A percentile compares a stretch with the other conserved stretches of the same genome.
These are phyloP conservation scores for Rhogogaster chlorosoma DNA, from an alignment of 2,888 invertebrate genomes.

Conservation along the genomic window DNA sequence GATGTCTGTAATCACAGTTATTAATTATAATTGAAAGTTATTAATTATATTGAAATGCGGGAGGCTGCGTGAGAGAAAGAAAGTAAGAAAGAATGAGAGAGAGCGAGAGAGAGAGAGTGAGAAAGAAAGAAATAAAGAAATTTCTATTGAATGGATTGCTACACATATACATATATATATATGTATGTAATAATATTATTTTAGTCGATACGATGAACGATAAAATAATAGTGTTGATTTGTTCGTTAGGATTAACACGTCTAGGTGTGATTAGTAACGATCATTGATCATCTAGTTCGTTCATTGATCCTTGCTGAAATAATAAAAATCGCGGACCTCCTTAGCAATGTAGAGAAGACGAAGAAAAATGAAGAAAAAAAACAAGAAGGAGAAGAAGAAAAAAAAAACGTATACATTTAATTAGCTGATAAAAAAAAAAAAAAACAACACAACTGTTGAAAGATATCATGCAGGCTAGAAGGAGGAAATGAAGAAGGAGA, in stretches of 20 bases:
- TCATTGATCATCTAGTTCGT: not conserved
- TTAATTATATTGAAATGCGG: not conserved
- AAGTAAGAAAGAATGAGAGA: not conserved
- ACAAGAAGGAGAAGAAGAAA: not conserved
- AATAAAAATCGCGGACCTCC: constrained; percentile 18
- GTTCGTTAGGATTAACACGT: not conserved
- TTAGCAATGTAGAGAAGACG: constrained; percentile 27
- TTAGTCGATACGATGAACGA: not conserved
- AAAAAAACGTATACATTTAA: constrained; percentile 35
- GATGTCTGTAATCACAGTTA: constrained; percentile 32
- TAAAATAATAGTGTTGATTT: not conserved
- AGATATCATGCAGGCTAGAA: constrained; percentile 19
- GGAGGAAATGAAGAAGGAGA: constrained; percentile 1
- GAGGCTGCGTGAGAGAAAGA: not conserved
- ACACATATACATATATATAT: not conserved
- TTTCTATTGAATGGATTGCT: not conserved
- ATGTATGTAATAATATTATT: not conserved
- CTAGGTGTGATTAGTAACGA: not conserved
- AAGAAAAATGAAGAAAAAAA: not conserved
- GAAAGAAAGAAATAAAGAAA: not conserved
- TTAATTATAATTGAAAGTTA: constrained; percentile 28
- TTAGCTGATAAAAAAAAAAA: constrained; percentile 38
- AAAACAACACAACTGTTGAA: constrained; percentile 37
- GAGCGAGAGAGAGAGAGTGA: not conserved
- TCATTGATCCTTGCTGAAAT: not conserved